Percentiles rank a stretch among this genome's conserved stretches.
Evolutionary conservation across 2,113 vertebrate species (phyloP).

Genomic region (Rattus rattus): DNA sequence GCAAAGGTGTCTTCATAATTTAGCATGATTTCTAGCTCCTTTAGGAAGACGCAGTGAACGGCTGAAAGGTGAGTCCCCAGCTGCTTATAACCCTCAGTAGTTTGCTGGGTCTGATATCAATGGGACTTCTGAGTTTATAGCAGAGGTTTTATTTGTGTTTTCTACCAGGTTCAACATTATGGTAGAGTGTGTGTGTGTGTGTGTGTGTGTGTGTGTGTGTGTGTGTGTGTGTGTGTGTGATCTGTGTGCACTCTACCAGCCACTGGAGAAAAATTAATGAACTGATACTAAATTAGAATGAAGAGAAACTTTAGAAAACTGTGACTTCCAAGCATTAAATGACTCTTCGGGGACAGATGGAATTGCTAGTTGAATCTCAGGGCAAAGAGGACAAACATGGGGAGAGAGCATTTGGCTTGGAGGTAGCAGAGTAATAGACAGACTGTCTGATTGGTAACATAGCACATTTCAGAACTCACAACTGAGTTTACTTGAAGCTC

Average conservation of each 20-base stretch:
- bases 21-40: neutral
- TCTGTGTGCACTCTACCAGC: neutral
- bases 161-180: neutral
- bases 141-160: slow-evolving; percentile 19
- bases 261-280: neutral
- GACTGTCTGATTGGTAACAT: neutral
- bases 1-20: neutral
- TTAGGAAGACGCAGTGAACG: neutral
- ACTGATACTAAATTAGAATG: neutral
- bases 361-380: neutral
- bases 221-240: too few species aligned
- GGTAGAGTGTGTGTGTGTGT: neutral
- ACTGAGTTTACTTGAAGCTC: slow-evolving; percentile 1
- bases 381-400: neutral
- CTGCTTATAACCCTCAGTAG: neutral
- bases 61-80: neutral
- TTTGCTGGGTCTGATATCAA: neutral
- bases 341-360: neutral
- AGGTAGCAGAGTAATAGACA: neutral
- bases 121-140: neutral
- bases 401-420: neutral
- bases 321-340: neutral
- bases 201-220: neutral
- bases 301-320: slow-evolving; percentile 22
- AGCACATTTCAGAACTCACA: neutral